Conservation (phyloP, 2,797 vertebrate species). For the Threskiornis aethiopicus region DNA sequence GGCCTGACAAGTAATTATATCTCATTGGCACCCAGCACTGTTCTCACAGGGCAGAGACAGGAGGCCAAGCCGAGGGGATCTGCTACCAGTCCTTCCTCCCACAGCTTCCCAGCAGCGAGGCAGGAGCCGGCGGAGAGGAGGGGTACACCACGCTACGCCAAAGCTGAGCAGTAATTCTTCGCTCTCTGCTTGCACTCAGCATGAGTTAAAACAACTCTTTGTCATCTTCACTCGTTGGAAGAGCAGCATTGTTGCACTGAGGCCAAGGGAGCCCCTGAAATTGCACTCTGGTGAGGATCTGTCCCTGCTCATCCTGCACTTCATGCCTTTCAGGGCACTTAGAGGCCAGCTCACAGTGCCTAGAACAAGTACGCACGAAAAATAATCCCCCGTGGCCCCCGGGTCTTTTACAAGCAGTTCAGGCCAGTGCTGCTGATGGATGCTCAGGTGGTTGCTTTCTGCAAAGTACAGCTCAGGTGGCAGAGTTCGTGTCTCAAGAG, state of each 20-base stretch:
- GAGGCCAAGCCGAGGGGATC: neutral
- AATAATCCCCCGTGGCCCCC: neutral
- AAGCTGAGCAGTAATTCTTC: neutral
- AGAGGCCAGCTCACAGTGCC: neutral
- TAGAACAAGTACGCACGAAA: neutral
- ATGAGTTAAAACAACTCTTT: neutral
- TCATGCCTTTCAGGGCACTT: neutral
- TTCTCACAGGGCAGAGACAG: neutral
- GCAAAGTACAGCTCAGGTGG: neutral
- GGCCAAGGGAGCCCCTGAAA: neutral
- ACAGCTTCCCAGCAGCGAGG: neutral
- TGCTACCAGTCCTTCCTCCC: neutral
- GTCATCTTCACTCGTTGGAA: neutral
- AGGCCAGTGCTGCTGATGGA: neutral
- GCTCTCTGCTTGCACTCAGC: neutral
- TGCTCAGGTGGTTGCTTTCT: neutral
- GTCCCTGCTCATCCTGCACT: neutral
- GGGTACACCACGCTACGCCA: fast-evolving
- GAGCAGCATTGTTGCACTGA: neutral
- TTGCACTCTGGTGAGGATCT: neutral
- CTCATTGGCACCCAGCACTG: neutral
- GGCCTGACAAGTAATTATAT: conserved; percentile 27
- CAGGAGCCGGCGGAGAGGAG: neutral
- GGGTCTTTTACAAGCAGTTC: neutral
- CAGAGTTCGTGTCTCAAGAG: neutral